Evolutionary conservation across 2,888 invertebrate species (phyloP).

Genomic region (Ischnura elegans): DNA sequence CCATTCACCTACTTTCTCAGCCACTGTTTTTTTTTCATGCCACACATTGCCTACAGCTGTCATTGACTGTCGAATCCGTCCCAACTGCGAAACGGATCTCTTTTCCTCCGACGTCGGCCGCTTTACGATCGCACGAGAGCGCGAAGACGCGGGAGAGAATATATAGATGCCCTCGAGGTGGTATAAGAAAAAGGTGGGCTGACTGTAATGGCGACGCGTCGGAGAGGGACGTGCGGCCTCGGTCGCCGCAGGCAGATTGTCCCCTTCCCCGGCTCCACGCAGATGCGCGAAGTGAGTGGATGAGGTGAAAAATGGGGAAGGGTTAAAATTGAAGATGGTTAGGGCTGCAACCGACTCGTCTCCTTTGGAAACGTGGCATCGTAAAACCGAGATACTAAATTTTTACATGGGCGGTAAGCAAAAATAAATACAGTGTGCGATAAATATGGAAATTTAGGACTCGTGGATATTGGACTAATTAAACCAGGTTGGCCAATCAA

Average conservation of each 20-base stretch:
- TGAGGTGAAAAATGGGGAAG: background rate
- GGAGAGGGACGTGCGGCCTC: background rate
- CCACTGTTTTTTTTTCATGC: background rate
- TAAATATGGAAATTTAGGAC: too few relatives aligned
- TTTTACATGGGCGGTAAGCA: background rate
- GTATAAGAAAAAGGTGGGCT: too few relatives aligned
- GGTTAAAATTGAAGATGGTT: background rate
- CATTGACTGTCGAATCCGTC: background rate
- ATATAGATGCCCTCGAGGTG: slow-evolving; percentile 9
- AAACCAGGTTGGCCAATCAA: too few relatives aligned
- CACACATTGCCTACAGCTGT: background rate
- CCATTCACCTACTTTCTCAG: background rate
- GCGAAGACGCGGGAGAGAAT: background rate
- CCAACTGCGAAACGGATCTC: background rate
- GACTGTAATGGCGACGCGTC: background rate
- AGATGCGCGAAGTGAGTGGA: background rate
- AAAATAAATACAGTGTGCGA: background rate
- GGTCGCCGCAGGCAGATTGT: background rate
- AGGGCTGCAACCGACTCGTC: background rate
- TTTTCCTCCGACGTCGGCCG: background rate
- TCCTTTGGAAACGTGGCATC: background rate
- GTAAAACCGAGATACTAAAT: background rate
- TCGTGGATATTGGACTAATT: too few relatives aligned
- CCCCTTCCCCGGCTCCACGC: background rate
- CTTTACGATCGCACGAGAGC: background rate